Conservation (phyloP, 2,113 vertebrate genomes). For the Neoarius graeffei region DNA sequence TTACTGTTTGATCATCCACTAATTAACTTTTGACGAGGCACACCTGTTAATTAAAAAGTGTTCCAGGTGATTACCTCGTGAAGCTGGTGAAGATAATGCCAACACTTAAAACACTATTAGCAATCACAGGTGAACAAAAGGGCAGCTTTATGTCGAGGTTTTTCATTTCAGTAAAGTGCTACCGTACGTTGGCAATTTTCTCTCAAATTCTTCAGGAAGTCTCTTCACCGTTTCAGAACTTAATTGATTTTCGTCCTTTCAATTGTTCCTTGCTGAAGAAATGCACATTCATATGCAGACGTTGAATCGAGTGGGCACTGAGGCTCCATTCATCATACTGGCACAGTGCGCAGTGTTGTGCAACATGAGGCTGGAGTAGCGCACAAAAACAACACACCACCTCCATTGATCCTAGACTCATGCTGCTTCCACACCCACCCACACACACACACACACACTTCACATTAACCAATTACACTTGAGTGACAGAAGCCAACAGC, state of each 20-base stretch:
- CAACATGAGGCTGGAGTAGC: neutral
- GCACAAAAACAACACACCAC: conserved; percentile 22
- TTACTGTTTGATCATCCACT: no score
- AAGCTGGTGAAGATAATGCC: no score
- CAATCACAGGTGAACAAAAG: neutral
- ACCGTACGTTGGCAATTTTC: neutral
- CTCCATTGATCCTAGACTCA: conserved; percentile 4
- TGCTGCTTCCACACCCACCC: neutral
- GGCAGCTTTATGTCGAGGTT: neutral
- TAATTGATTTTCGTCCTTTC: neutral
- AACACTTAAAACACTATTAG: neutral
- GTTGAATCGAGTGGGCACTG: conserved; percentile 6
- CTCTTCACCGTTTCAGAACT: neutral
- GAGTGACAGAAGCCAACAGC: conserved; percentile 31
- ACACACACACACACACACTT: neutral
- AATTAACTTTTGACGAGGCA: no score
- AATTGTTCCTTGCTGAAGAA: neutral
- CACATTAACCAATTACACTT: conserved; percentile 28
- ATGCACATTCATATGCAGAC: neutral
- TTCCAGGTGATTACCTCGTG: no score
- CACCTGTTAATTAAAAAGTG: no score
- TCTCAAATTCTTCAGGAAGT: neutral
- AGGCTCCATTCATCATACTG: conserved; percentile 35
- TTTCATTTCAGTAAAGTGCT: neutral
- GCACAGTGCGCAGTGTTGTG: conserved; percentile 10